Percentiles rank a stretch among this genome's conserved stretches.
These are phyloP conservation scores for Elachura formosa DNA, from an alignment of 2,113 vertebrate species.

Conservation along the genomic window DNA sequence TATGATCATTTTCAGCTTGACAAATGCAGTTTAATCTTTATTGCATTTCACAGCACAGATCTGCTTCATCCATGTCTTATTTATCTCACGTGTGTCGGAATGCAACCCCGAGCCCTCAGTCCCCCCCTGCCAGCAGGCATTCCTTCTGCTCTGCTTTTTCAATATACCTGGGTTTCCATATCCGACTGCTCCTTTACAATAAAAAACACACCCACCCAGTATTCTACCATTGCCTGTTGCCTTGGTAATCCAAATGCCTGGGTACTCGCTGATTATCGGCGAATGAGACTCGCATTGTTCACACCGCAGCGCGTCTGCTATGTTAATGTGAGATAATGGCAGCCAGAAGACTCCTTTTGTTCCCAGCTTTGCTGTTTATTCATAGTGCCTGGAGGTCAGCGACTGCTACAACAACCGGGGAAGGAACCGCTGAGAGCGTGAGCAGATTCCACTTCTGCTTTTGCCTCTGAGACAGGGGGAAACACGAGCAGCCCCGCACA, in stretches of 20 bases:
- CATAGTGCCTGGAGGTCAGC: slow-evolving; percentile 70
- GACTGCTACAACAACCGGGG: slow-evolving; percentile 62
- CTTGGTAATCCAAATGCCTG: slow-evolving; percentile 66
- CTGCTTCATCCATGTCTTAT: slow-evolving; percentile 32
- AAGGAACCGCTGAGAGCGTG: slow-evolving; percentile 59
- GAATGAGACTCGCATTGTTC: slow-evolving; percentile 68
- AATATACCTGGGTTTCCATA: slow-evolving; percentile 51
- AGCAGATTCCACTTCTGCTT: slow-evolving; percentile 57
- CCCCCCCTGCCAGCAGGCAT: slow-evolving; percentile 42
- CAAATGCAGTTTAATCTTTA: slow-evolving; percentile 50
- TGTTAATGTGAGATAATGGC: slow-evolving; percentile 71
- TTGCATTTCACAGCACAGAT: slow-evolving; percentile 22
- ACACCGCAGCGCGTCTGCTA: slow-evolving; percentile 65
- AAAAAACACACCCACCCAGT: slow-evolving; percentile 67
- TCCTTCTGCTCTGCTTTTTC: slow-evolving; percentile 44
- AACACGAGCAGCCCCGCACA: slow-evolving; percentile 21
- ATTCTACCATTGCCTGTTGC: slow-evolving; percentile 68
- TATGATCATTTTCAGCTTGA: slow-evolving; percentile 20
- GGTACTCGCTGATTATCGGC: slow-evolving; percentile 66
- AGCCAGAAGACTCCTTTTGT: slow-evolving; percentile 70
- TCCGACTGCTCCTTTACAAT: slow-evolving; percentile 62
- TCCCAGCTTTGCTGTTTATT: slow-evolving; percentile 71
- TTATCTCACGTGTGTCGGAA: slow-evolving; percentile 38
- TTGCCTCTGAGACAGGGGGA: slow-evolving; percentile 20
- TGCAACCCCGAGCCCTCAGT: slow-evolving; percentile 33